Evolutionary conservation across 2,797 vertebrate genomes (phyloP), one percentile per base, ranked within the genome.

Genomic region (Gouania willdenowi): DNA sequence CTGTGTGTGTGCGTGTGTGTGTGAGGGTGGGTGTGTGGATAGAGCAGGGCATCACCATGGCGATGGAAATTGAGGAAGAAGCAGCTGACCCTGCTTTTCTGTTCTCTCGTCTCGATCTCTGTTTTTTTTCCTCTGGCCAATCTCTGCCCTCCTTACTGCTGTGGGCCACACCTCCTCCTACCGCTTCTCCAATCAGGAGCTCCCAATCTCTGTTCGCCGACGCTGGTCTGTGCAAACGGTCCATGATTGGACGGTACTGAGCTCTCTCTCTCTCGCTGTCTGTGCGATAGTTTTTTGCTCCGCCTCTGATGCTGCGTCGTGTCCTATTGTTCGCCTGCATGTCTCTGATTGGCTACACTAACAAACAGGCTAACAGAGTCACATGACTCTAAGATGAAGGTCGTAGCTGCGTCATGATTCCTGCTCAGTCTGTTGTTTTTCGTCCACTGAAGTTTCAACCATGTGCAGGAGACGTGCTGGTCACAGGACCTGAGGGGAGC

Each of bases 181-280:
- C 44, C 53, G 50, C 40, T 71, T 55, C 67, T 80, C 77, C 84
- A 85, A 88, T 86, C 92, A 94, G 95, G 95, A 93, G 92, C 90
- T 89, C 87, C 90, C 91, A 84, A 83, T 93, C 88, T 94, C 90
- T 87, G 89, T 89, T 86, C 90, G 90, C 75, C 94, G 94, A 53
- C 93, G 94, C 87, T 97, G 94, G 95, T 98, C 94, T 88, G 92
- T 98, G 84, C 93, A 98, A 92, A 92, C 90, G 79, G 88, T 95
- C 89, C 92, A 92, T 89, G 94, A 98, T 88, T 97, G 93, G 92
- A 93, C 93, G 94, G 95, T 98, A 97, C 84, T 91, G 89, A 91
- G 44, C 53, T 68, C 65, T 57, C 18, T 66, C 45, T n/a, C n/a
- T n/a, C n/a, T n/a, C n/a, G n/a, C n/a, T n/a, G n/a, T n/a, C n/a